phyloP scores from a whole-genome alignment of 2,888 invertebrate genomes.

The Phania funesta region DNA sequence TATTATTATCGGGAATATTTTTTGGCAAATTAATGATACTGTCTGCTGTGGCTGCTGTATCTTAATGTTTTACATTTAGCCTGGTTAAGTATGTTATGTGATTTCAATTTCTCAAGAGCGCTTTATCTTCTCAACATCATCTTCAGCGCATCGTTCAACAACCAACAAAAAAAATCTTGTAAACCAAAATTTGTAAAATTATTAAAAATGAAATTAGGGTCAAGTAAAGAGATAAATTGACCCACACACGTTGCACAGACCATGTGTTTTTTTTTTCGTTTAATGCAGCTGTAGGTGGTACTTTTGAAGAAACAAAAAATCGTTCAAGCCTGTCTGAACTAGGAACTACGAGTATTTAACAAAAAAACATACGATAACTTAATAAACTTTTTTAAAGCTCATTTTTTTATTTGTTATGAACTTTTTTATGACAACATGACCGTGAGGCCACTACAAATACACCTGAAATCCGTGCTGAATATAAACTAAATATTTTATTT shows the following conservation, averaged over 20 bases:
- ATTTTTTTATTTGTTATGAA: too few relatives aligned
- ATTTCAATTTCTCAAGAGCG: conserved; percentile 20
- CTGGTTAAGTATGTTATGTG: conserved; percentile 31
- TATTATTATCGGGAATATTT: conserved; percentile 37
- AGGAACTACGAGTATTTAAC: too few relatives aligned
- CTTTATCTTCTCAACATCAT: conserved; percentile 22
- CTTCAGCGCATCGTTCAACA: not conserved
- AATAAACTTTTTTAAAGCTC: too few relatives aligned
- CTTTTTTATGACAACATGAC: too few relatives aligned
- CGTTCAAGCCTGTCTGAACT: too few relatives aligned
- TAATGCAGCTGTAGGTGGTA: not conserved
- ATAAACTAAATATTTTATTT: too few relatives aligned
- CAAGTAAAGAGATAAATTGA: conserved; percentile 35
- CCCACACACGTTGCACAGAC: conserved; percentile 45
- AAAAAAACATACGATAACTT: too few relatives aligned
- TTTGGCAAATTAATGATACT: conserved; percentile 21
- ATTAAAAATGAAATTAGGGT: conserved; percentile 49
- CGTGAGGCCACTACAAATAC: too few relatives aligned
- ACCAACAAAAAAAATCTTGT: conserved; percentile 1
- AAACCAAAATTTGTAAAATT: conserved; percentile 9
- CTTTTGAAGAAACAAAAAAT: not conserved
- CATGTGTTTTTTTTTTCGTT: not conserved
- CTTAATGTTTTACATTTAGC: conserved; percentile 1
- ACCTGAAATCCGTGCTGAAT: too few relatives aligned
- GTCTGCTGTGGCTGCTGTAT: not conserved